phyloP scores from a whole-genome alignment of 2,888 invertebrate genomes.

The Heliconius hortense region DNA sequence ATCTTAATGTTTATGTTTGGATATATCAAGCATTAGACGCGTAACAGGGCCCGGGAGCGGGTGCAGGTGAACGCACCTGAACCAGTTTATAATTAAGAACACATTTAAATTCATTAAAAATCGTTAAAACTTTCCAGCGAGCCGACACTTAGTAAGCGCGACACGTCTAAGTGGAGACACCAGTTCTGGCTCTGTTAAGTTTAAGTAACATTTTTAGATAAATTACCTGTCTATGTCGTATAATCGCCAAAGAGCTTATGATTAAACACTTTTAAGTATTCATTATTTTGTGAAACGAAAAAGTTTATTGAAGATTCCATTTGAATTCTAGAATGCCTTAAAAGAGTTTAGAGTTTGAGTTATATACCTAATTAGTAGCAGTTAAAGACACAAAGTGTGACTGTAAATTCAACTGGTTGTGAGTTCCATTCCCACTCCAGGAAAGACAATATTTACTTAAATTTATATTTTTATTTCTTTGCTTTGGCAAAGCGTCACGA shows the following conservation, averaged over 20 bases:
- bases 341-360: neutral
- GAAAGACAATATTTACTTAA: too few relatives aligned
- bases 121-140: conserved; percentile 68
- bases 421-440: too few relatives aligned
- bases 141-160: conserved; percentile 45
- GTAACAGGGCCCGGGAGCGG: conserved; percentile 42
- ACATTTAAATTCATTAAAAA: conserved; percentile 79
- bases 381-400: too few relatives aligned
- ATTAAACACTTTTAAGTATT: conserved; percentile 11
- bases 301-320: neutral
- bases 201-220: conserved; percentile 39
- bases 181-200: conserved; percentile 48
- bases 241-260: conserved; percentile 32
- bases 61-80: conserved; percentile 68
- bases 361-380: neutral
- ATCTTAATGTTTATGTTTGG: conserved; percentile 36
- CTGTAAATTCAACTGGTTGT: too few relatives aligned
- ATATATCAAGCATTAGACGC: conserved; percentile 42
- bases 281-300: neutral
- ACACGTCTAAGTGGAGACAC: conserved; percentile 47
- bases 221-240: conserved; percentile 34
- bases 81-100: conserved; percentile 79
- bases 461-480: too few relatives aligned
- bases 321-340: neutral
- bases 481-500: too few relatives aligned